Conservation (phyloP, 2,888 invertebrate species). For the Tuberolachnus salignus region DNA sequence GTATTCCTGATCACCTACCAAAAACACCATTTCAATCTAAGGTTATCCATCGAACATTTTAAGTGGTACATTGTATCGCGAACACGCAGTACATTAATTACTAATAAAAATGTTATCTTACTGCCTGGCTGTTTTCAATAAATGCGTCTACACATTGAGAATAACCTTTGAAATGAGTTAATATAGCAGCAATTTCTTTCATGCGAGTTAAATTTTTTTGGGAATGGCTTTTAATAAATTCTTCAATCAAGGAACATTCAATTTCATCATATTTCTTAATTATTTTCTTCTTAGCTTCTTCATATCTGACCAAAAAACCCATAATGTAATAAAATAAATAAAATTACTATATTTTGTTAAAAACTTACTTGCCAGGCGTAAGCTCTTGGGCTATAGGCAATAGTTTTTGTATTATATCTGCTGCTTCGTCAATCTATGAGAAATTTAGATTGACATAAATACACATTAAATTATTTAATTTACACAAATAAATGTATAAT, state of each 20-base stretch:
- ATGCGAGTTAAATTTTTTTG: constrained; percentile 84
- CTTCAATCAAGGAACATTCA: constrained; percentile 87
- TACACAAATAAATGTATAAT: too few species aligned
- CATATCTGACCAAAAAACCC: constrained; percentile 65
- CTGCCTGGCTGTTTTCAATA: constrained; percentile 94
- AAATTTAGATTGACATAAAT: constrained; percentile 57
- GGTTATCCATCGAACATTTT: too few species aligned
- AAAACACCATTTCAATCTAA: too few species aligned
- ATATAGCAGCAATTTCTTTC: constrained; percentile 89
- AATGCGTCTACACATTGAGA: constrained; percentile 95
- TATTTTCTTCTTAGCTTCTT: constrained; percentile 83
- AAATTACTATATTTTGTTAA: constrained; percentile 10
- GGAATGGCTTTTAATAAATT: constrained; percentile 89
- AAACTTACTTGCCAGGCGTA: constrained; percentile 75
- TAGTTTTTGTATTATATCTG: constrained; percentile 96
- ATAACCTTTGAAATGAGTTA: constrained; percentile 96
- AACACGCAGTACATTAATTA: too few species aligned
- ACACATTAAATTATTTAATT: too few species aligned
- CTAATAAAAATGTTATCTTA: constrained; percentile 62
- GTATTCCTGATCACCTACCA: too few species aligned
- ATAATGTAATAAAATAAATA: not conserved
- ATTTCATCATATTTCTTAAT: constrained; percentile 88
- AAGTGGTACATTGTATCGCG: too few species aligned
- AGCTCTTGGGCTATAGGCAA: constrained; percentile 94
- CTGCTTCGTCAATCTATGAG: constrained; percentile 84